These are phyloP conservation scores for Agrotis ipsilon DNA, from an alignment of 2,888 invertebrate genomes.

Conservation along the genomic window DNA sequence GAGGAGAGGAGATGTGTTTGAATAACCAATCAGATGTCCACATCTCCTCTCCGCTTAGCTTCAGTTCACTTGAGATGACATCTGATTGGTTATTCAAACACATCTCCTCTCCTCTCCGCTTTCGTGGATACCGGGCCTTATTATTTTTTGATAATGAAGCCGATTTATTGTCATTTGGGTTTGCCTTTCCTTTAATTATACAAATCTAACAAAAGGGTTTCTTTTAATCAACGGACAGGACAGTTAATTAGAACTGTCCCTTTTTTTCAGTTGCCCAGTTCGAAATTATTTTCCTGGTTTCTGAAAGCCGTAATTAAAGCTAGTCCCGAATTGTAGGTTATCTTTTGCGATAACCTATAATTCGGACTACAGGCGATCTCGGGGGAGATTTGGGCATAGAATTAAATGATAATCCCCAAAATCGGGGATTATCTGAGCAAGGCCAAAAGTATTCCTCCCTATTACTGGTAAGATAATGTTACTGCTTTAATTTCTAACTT, in stretches of 20 bases:
- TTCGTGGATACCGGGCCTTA: too few species aligned
- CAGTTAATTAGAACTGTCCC: conserved; percentile 12
- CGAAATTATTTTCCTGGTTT: not conserved
- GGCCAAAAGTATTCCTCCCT: not conserved
- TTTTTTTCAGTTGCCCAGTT: not conserved
- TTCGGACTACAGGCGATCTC: not conserved
- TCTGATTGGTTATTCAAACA: too few species aligned
- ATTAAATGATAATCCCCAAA: not conserved
- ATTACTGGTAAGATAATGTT: conserved; percentile 2
- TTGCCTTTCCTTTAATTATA: conserved; percentile 18
- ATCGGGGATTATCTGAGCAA: not conserved
- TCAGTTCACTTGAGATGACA: too few species aligned
- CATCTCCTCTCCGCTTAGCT: too few species aligned
- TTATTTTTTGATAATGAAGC: conserved; percentile 16
- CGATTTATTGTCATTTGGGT: not conserved
- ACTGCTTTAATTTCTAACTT: not conserved
- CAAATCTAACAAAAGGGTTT: conserved; percentile 1
- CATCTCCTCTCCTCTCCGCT: too few species aligned
- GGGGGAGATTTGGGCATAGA: not conserved
- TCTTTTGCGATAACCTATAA: not conserved
- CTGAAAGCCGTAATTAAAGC: conserved; percentile 11
- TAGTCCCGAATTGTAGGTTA: conserved; percentile 1
- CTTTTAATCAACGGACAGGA: not conserved
- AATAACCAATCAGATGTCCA: too few species aligned
- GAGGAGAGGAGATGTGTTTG: too few species aligned